Percentiles rank a stretch among this genome's conserved stretches.
These are phyloP conservation scores for Halocynthia roretzi DNA, from an alignment of 23 tunicate genomes.

Conservation along the genomic window DNA sequence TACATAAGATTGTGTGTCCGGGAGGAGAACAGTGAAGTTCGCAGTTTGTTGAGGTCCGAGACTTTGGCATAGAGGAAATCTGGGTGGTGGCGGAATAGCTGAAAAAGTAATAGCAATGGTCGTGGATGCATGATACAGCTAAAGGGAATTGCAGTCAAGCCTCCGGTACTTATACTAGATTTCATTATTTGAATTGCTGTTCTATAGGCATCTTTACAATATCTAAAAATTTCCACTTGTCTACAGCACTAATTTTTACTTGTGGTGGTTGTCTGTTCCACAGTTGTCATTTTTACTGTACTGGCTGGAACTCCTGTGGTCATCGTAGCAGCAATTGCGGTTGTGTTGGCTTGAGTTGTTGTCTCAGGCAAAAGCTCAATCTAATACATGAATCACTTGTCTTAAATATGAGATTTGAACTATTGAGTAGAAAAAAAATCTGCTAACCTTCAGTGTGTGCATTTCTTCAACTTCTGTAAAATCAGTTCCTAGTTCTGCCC, in stretches of 20 bases:
- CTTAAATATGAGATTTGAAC: not conserved
- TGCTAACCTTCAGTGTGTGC: not conserved
- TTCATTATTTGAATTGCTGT: not conserved
- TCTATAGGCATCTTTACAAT: not conserved
- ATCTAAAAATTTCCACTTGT: not conserved
- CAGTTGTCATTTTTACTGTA: conserved; percentile 9
- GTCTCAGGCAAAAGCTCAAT: conserved; percentile 15
- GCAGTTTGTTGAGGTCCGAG: conserved; percentile 6
- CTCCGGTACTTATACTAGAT: no score
- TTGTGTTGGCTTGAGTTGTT: conserved; percentile 15
- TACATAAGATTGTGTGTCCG: conserved; percentile 5
- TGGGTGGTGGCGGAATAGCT: conserved; percentile 30
- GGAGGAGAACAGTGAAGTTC: conserved; percentile 7
- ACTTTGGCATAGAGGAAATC: conserved; percentile 17
- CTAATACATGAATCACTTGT: not conserved
- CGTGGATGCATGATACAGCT: not conserved
- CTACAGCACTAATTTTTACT: conserved; percentile 2
- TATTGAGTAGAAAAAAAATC: no score
- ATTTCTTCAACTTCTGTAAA: not conserved
- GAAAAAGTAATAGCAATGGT: not conserved
- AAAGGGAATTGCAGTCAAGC: not conserved
- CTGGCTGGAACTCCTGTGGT: conserved; percentile 4
- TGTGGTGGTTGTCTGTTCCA: conserved; percentile 30
- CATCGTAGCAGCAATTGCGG: conserved; percentile 17
- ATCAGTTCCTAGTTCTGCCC: conserved; percentile 37